Conservation (phyloP, 2,113 vertebrate genomes). For the Myotis davidii region DNA sequence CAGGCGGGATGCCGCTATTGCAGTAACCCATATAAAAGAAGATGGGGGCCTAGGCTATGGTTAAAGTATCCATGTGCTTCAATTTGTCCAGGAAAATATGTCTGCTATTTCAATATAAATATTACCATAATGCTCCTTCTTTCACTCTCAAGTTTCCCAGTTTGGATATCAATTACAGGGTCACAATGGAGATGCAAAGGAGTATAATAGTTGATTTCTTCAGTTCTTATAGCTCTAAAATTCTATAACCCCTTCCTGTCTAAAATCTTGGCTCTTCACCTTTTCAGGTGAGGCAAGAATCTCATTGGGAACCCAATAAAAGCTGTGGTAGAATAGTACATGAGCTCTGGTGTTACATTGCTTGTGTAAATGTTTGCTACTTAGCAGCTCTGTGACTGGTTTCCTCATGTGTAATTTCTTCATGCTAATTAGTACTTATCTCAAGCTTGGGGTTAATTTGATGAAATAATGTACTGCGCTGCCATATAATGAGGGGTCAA, state of each 20-base stretch:
- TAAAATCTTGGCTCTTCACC: neutral
- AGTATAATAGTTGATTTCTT: neutral
- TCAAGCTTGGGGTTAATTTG: neutral
- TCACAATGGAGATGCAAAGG: neutral
- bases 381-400: neutral
- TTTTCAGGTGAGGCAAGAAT: neutral
- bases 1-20: neutral
- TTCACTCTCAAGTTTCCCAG: neutral
- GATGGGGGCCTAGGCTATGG: neutral
- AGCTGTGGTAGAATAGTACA: neutral
- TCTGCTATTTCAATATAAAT: neutral
- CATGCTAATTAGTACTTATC: neutral
- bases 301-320: neutral
- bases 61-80: neutral
- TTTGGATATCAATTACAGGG: neutral
- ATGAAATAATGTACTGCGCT: constrained; percentile 3
- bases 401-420: constrained; percentile 22
- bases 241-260: neutral
- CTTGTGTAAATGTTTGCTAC: neutral
- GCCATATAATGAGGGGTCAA: neutral
- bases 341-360: neutral
- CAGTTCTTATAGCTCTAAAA: neutral
- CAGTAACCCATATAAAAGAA: neutral
- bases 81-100: neutral
- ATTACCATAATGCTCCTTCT: neutral